Evolutionary conservation across 2,797 vertebrate species (phyloP).

Genomic region (Danio choprae): DNA sequence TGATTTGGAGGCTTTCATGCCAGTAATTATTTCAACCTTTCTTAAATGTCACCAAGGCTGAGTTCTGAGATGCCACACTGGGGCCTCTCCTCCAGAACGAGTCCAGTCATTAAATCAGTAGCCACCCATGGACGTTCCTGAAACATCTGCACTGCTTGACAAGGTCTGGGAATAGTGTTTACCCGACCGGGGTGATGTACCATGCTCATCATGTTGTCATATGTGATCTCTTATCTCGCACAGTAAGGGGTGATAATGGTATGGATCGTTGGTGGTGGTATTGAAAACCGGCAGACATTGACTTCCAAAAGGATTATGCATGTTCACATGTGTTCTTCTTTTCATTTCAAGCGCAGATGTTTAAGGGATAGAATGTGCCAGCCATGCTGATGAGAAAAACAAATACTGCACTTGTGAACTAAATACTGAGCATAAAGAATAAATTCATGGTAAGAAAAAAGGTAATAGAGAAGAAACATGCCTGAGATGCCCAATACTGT

Average conservation of each 20-base stretch:
- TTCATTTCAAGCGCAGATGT: neutral
- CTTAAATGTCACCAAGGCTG: slow-evolving; percentile 62
- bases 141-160: slow-evolving; percentile 39
- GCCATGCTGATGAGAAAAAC: neutral
- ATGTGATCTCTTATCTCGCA: slow-evolving; percentile 31
- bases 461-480: neutral
- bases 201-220: slow-evolving; percentile 52
- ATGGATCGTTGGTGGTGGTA: neutral
- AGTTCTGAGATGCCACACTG: slow-evolving; percentile 61
- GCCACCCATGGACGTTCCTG: slow-evolving; percentile 40
- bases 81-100: slow-evolving; percentile 45
- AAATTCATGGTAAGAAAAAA: neutral
- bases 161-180: slow-evolving; percentile 47
- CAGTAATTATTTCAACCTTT: slow-evolving; percentile 66
- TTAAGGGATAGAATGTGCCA: neutral
- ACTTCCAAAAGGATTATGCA: neutral
- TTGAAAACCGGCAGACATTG: neutral
- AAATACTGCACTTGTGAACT: neutral
- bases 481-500: neutral
- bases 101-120: slow-evolving; percentile 54
- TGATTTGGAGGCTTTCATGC: slow-evolving; percentile 63
- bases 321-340: slow-evolving; percentile 18
- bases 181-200: slow-evolving; percentile 39
- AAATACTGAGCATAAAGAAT: neutral
- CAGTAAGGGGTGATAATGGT: slow-evolving; percentile 36